Percentiles rank a stretch among this genome's conserved stretches.
Conservation (phyloP, 2,113 vertebrate genomes). For the Galemys pyrenaicus region DNA sequence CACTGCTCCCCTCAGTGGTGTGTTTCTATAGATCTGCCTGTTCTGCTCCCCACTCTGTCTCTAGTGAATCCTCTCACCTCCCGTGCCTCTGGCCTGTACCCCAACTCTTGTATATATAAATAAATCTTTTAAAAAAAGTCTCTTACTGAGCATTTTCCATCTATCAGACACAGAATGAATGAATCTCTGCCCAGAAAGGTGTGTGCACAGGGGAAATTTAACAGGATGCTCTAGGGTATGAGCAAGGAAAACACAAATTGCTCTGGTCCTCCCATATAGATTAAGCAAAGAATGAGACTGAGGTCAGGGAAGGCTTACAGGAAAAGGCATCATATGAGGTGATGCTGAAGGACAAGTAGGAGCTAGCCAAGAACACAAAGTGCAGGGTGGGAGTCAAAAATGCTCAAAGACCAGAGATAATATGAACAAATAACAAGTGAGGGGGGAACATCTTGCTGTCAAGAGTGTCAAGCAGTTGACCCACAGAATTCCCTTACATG, state of each 20-base stretch:
- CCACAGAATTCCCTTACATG: neutral
- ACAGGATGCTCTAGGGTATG: neutral
- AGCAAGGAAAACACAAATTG: neutral
- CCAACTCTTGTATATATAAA: too few species aligned
- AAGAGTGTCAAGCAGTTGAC: too few species aligned
- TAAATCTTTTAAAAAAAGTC: too few species aligned
- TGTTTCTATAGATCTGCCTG: too few species aligned
- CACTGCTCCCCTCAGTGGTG: too few species aligned
- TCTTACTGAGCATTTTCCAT: neutral
- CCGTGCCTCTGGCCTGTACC: too few species aligned
- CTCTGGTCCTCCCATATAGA: neutral
- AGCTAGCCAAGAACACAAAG: neutral
- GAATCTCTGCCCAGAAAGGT: neutral
- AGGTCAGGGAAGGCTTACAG: neutral
- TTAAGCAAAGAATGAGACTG: neutral
- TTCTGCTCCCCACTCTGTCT: too few species aligned
- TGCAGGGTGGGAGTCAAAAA: neutral
- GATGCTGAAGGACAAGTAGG: neutral
- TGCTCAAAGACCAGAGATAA: too few species aligned
- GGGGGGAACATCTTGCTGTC: neutral
- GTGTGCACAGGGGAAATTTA: too few species aligned
- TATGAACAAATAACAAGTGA: neutral
- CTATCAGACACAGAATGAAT: neutral
- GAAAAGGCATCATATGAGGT: neutral
- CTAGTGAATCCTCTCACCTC: too few species aligned